phyloP scores from a whole-genome alignment of 2,888 invertebrate species.

The Monochamus alternatus region DNA sequence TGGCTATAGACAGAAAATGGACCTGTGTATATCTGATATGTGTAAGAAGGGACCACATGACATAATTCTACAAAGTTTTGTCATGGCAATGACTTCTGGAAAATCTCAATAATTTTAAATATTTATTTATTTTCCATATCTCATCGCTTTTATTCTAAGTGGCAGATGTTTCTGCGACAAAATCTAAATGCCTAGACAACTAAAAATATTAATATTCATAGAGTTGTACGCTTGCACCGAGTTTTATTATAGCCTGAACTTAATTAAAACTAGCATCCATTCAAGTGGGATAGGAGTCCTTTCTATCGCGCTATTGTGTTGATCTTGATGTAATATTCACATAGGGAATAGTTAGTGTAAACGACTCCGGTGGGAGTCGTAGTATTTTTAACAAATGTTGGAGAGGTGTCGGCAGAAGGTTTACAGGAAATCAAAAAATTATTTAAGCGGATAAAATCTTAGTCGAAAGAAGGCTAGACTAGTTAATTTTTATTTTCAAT shows the following conservation, averaged over 20 bases:
- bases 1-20: too few species aligned
- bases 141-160: not conserved
- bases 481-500: too few species aligned
- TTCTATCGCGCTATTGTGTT: conserved; percentile 5
- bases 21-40: too few species aligned
- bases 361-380: conserved; percentile 19
- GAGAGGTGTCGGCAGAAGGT: conserved; percentile 5
- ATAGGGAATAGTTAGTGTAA: conserved; percentile 27
- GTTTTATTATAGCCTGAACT: conserved; percentile 6
- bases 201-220: not conserved
- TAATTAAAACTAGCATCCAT: conserved; percentile 4
- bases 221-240: not conserved
- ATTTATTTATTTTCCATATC: too few species aligned
- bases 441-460: conserved; percentile 1
- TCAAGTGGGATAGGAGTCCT: conserved; percentile 7
- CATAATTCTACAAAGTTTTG: too few species aligned
- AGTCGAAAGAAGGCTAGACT: too few species aligned
- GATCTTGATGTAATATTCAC: conserved; percentile 27
- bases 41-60: too few species aligned
- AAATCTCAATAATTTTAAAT: too few species aligned
- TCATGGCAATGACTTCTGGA: too few species aligned
- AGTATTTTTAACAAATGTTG: conserved; percentile 21
- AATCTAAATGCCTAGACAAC: not conserved
- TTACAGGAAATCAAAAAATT: conserved; percentile 5
- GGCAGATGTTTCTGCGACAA: too few species aligned